A percentile compares a stretch with the other conserved stretches of the same genome.
phyloP scores from a whole-genome alignment of 1,140 invertebrate genomes.

The Brachionus koreanus region DNA sequence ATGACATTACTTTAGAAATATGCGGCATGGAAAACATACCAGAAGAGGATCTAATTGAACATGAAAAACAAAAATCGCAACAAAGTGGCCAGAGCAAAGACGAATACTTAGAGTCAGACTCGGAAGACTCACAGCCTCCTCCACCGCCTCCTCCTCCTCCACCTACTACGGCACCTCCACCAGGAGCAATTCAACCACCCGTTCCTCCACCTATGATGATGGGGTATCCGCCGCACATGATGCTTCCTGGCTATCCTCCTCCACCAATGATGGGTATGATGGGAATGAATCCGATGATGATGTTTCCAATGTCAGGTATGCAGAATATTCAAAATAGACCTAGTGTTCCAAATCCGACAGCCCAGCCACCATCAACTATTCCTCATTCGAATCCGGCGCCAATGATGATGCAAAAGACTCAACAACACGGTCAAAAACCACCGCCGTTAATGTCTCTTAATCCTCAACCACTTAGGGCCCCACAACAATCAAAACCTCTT shows the following conservation, averaged over 20 bases:
- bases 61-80: conserved; percentile 78
- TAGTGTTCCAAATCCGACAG: not conserved
- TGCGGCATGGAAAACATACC: conserved; percentile 99
- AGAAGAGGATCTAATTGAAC: conserved; percentile 83
- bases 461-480: not conserved
- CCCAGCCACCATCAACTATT: not conserved
- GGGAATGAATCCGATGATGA: conserved; percentile 18
- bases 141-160: conserved; percentile 27
- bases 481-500: not conserved
- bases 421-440: not conserved
- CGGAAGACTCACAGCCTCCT: not conserved
- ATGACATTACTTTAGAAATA: conserved; percentile 99
- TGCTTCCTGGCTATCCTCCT: conserved; percentile 28
- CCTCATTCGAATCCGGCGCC: not conserved
- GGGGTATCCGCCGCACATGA: conserved; percentile 17
- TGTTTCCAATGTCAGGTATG: conserved; percentile 4
- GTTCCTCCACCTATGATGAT: conserved; percentile 8
- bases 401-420: not conserved
- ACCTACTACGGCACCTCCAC: not conserved
- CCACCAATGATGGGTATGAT: conserved; percentile 42
- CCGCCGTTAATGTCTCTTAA: conserved; percentile 29
- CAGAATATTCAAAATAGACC: not conserved
- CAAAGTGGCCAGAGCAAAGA: conserved; percentile 46
- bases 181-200: not conserved
- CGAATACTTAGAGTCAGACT: conserved; percentile 27